Percentiles rank a stretch among this genome's conserved stretches.
These are phyloP conservation scores for Parnassius smintheus DNA, from an alignment of 2,888 invertebrate species.

Conservation along the genomic window DNA sequence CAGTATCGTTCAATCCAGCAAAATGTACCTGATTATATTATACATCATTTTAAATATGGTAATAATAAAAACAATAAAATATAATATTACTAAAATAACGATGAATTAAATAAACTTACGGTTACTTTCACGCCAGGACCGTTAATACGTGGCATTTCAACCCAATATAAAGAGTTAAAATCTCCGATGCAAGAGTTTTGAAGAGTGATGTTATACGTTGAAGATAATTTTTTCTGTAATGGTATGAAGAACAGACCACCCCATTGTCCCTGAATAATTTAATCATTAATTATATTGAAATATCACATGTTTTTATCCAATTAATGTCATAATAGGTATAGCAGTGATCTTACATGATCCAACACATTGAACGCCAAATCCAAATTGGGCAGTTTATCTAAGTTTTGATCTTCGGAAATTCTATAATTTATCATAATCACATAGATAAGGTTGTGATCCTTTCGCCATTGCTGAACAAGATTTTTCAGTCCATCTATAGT, in stretches of 20 bases:
- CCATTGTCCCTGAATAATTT: conserved; percentile 39
- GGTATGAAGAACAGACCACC: conserved; percentile 46
- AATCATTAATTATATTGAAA: conserved; percentile 17
- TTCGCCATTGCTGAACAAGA: conserved; percentile 42
- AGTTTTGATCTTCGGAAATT: conserved; percentile 35
- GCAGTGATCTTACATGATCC: conserved; percentile 39
- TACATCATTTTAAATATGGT: neutral
- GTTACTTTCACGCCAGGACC: conserved; percentile 43
- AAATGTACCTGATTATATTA: conserved; percentile 30
- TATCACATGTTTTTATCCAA: neutral
- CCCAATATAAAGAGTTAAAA: conserved; percentile 49
- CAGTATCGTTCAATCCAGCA: conserved; percentile 38
- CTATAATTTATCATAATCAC: conserved; percentile 46
- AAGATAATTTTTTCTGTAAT: conserved; percentile 27
- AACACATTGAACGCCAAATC: conserved; percentile 44
- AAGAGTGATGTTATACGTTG: conserved; percentile 31
- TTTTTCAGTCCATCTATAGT: conserved; percentile 40
- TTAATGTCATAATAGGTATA: conserved; percentile 13
- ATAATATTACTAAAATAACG: neutral
- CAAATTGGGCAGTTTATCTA: conserved; percentile 44
- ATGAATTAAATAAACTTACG: conserved; percentile 37
- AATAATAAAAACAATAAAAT: neutral
- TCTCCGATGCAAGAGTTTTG: conserved; percentile 41
- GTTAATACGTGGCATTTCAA: conserved; percentile 35
- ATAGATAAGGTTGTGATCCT: conserved; percentile 40